Percentiles rank a stretch among this genome's conserved stretches.
Conservation (phyloP, 2,797 vertebrate species). For the Emys orbicularis region DNA sequence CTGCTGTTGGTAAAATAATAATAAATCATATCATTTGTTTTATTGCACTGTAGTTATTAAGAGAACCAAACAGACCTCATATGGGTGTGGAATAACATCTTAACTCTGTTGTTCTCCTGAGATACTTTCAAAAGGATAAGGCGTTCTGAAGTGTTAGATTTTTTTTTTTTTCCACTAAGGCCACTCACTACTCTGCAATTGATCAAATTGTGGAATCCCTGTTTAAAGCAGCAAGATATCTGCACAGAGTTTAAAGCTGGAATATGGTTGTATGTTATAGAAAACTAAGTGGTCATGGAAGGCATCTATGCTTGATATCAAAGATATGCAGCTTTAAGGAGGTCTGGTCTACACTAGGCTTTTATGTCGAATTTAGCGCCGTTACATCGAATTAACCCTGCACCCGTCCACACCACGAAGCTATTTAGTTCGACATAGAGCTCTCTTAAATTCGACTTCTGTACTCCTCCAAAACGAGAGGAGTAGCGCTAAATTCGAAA, state of each 20-base stretch:
- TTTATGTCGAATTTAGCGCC: no score
- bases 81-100: not conserved
- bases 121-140: not conserved
- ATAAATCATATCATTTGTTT: not conserved
- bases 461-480: no score
- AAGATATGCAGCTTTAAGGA: not conserved
- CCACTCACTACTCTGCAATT: not conserved
- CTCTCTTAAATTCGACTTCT: no score
- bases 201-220: no score
- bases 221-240: no score
- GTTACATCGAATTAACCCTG: no score
- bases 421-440: no score
- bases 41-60: not conserved
- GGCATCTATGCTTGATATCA: rapidly evolving
- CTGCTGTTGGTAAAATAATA: not conserved
- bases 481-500: no score
- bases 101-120: not conserved
- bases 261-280: not conserved
- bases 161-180: not conserved
- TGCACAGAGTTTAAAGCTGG: no score
- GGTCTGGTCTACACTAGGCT: no score
- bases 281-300: not conserved
- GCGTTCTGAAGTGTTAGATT: not conserved
- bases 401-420: no score
- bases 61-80: not conserved